A percentile compares a stretch with the other conserved stretches of the same genome.
phyloP scores from a whole-genome alignment of 2,113 vertebrate genomes.

The Echinops telfairi region DNA sequence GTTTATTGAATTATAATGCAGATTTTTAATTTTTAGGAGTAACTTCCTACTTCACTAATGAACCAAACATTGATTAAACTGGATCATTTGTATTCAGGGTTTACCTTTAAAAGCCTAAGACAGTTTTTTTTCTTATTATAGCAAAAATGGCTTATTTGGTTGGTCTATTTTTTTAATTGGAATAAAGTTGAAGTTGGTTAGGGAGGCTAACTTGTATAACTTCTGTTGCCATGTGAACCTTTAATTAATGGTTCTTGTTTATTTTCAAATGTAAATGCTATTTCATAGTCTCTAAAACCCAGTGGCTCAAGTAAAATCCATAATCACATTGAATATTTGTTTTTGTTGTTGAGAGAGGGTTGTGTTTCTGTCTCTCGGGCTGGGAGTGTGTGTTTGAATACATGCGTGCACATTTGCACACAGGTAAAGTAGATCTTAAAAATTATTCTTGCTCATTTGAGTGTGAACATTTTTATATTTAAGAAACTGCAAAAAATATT shows the following conservation, averaged over 20 bases:
- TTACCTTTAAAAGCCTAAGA: conserved; percentile 32
- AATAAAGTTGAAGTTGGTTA: conserved; percentile 35
- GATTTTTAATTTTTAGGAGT: background rate
- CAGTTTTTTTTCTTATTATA: background rate
- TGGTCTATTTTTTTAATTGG: conserved; percentile 12
- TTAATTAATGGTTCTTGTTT: conserved; percentile 29
- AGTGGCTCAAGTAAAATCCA: background rate
- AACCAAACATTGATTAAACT: conserved; percentile 22
- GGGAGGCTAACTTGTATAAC: conserved; percentile 33
- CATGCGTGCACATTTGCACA: background rate
- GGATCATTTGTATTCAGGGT: background rate
- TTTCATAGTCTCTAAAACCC: background rate
- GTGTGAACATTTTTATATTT: background rate
- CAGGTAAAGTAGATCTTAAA: conserved; percentile 18
- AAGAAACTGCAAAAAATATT: background rate
- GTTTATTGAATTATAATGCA: background rate
- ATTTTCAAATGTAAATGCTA: conserved; percentile 36
- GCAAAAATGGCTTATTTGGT: background rate
- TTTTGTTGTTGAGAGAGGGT: too few species aligned
- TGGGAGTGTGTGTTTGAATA: background rate
- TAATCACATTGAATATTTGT: background rate
- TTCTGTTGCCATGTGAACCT: conserved; percentile 34
- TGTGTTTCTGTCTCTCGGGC: background rate
- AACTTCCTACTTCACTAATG: background rate
- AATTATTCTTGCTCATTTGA: background rate